Percentiles rank a stretch among this genome's conserved stretches.
Conservation (phyloP, 2,797 vertebrate genomes). For the Sebastes paucispinis region DNA sequence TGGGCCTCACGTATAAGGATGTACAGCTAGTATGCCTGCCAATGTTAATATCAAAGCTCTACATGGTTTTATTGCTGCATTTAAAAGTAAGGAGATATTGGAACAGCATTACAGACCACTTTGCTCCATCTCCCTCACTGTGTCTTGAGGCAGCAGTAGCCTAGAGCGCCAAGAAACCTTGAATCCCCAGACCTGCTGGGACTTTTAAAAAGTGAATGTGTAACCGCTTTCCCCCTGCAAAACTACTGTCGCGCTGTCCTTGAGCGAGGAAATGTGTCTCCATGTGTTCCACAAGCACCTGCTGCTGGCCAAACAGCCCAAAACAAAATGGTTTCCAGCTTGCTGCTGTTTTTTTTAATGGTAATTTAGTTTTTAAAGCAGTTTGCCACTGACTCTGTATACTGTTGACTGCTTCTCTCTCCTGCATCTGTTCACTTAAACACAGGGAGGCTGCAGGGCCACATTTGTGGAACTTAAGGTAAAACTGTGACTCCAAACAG, state of each 20-base stretch:
- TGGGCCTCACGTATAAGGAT: not conserved
- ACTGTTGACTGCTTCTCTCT: not conserved
- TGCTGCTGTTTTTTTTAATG: slow-evolving; percentile 29
- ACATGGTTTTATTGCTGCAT: slow-evolving; percentile 2
- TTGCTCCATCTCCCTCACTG: not conserved
- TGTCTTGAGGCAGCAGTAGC: slow-evolving; percentile 31
- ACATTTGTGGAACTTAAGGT: not conserved
- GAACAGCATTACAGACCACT: not conserved
- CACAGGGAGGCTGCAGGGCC: slow-evolving; percentile 2
- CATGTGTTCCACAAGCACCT: slow-evolving; percentile 52
- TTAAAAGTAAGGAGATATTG: slow-evolving; percentile 15
- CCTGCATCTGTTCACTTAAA: slow-evolving; percentile 22
- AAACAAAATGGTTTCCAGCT: slow-evolving; percentile 32
- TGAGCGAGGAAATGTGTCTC: slow-evolving; percentile 47
- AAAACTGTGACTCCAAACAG: slow-evolving; percentile 4
- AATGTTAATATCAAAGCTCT: slow-evolving; percentile 11
- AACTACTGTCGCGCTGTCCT: slow-evolving; percentile 33
- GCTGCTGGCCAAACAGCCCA: slow-evolving; percentile 51
- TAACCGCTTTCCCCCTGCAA: not conserved
- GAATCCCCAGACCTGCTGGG: slow-evolving; percentile 22
- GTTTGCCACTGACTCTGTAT: not conserved
- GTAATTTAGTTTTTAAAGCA: slow-evolving; percentile 24
- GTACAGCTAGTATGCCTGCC: not conserved
- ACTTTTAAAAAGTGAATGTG: slow-evolving; percentile 4
- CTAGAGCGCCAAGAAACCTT: slow-evolving; percentile 21